phyloP scores from a whole-genome alignment of 2,113 vertebrate genomes.

The Gavialis gangeticus region DNA sequence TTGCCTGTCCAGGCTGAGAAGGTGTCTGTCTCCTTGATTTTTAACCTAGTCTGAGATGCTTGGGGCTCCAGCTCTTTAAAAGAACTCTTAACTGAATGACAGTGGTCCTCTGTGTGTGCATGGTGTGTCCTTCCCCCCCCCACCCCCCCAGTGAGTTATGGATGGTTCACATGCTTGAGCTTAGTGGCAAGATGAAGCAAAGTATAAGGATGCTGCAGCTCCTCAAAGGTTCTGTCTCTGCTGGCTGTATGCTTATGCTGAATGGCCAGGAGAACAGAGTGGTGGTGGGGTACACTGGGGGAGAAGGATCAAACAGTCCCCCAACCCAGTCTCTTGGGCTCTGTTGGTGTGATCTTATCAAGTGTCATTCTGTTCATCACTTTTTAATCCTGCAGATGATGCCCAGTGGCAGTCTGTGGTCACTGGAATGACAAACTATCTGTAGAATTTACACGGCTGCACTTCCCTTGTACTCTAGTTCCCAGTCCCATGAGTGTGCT shows the following conservation, averaged over 20 bases:
- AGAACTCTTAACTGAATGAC: background rate
- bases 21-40: background rate
- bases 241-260: background rate
- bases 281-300: background rate
- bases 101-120: too few relatives aligned
- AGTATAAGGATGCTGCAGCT: background rate
- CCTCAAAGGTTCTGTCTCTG: background rate
- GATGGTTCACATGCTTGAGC: background rate
- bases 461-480: background rate
- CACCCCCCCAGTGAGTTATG: background rate
- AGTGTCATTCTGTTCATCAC: too few relatives aligned
- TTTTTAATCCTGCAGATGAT: background rate
- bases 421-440: background rate
- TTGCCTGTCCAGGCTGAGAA: accelerated
- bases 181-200: background rate
- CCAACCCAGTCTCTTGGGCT: accelerated
- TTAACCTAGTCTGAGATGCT: background rate
- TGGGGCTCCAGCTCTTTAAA: accelerated
- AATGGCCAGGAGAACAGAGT: too few relatives aligned
- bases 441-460: background rate
- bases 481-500: background rate
- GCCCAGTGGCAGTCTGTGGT: background rate
- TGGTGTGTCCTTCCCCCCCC: background rate
- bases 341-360: background rate
- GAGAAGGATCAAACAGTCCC: background rate